Base-by-base conservation (phyloP, 2,113 vertebrate genomes). In the Saccopteryx leptura region DNA sequence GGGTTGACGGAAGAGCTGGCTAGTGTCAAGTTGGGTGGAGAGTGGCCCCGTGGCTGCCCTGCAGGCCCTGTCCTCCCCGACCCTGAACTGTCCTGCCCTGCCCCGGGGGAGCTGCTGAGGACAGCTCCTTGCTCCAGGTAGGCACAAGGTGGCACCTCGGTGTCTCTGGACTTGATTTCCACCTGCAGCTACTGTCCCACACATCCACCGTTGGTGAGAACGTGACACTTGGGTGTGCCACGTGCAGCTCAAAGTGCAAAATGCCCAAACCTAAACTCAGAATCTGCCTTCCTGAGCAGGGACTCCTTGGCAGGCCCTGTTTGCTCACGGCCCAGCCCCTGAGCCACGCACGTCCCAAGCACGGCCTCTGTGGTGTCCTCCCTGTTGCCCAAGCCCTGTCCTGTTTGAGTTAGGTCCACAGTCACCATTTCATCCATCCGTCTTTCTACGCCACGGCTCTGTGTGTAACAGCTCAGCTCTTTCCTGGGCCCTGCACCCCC, bases 281-380 rank as follows among this genome's bases (percentile, higher is more conserved):
- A 0, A 1, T 69, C 66, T 23, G 12, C 50, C n/a, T 39, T 11
- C 61, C 14, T 21, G 48, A 11, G 9, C 4, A 7, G 46, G 7
- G 26, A 9, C n/a, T 26, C 46, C 5, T 0, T 31, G 13, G 9
- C 9, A 2, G 33, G 28, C 26, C 15, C 1, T 0, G 1, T 2
- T 11, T 8, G 87, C 65, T 33, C 65, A 18, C 33, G 26, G 56
- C 17, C 50, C 24, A 1, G 5, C 2, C 39, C 12, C 52, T 11
- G 0, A 12, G 48, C 63, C 54, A 28, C 9, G 2, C 15, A 17
- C 33, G 17, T 28, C 54, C 33, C 69, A 9, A 7, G n/a, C 68
- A 58, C 1, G 13, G 48, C 54, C 83, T 52, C 6, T 0, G 31
- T 0, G n/a, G 18, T 7, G 19, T 50, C 33, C 50, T 88, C 46